Base-by-base conservation (phyloP, 2,888 invertebrate genomes). In the Lysandra coridon region DNA sequence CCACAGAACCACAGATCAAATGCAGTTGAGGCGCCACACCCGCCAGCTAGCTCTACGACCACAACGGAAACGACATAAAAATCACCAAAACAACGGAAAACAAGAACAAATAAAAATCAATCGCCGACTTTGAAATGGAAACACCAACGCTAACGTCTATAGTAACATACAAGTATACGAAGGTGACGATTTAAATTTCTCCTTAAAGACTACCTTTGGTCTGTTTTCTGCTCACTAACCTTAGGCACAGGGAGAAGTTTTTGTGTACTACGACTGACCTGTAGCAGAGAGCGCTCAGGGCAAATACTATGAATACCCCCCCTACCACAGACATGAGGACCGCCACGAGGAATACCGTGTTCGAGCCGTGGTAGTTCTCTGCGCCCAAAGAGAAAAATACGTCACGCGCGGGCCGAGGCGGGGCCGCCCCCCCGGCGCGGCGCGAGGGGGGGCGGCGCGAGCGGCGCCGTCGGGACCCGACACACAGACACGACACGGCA, bases 181-280 rank as follows among this genome's bases (percentile, higher is more conserved):
- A 94, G 94, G 94, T 94, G 94, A 94, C 94, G 93, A 93, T 90
- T 93, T 92, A 93, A 93, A 94, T 92, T 92, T 94, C 92, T 93
- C 90, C 93, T 93, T 92, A 94, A 93, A 94, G 94, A 96, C 96
- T 96, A 96, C 96, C 96, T 95, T 95, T 96, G 96, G 95, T 95
- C 95, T 95, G 96, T 96, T 96, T 96, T 97, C 97, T 97, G 97
- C 97, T 97, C 97, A 98, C 98, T 98, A 98, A 98, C 98, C 98
- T 98, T 97, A 98, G 97, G 97, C 98, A 98, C 97, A 98, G 97
- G 97, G 97, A 98, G 98, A 98, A 97, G 97, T 98, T 98, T 98
- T 98, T 98, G 98, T 98, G 98, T 97, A 98, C 98, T 97, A 98
- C 98, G 97, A 98, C 98, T 98, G 98, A 98, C 98, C 98, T 98